Evolutionary conservation across 2,888 invertebrate genomes (phyloP).

Genomic region (Archips xylosteana): DNA sequence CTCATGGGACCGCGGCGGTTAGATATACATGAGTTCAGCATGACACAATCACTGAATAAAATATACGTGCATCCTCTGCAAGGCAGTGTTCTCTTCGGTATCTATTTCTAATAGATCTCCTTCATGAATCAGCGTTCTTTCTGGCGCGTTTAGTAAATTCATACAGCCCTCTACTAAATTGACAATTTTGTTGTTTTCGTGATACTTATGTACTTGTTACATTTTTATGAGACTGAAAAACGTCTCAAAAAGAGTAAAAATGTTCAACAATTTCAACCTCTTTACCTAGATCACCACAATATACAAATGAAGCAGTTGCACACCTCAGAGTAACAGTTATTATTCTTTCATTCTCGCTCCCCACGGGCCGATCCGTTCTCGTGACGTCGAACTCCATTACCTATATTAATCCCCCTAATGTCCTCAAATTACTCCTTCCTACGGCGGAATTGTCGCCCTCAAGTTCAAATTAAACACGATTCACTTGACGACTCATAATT

Average conservation of each 20-base stretch:
- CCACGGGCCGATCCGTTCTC: slow-evolving; percentile 51
- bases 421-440: slow-evolving; percentile 49
- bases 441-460: slow-evolving; percentile 30
- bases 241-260: too few relatives aligned
- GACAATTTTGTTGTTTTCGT: too few relatives aligned
- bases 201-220: too few relatives aligned
- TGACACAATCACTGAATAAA: slow-evolving; percentile 97
- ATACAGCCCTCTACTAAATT: slow-evolving; percentile 91
- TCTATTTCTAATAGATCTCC: slow-evolving; percentile 97
- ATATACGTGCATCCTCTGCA: slow-evolving; percentile 96
- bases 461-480: slow-evolving; percentile 31
- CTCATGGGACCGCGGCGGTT: slow-evolving; percentile 91
- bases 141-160: slow-evolving; percentile 91
- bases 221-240: too few relatives aligned
- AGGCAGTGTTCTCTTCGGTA: slow-evolving; percentile 92
- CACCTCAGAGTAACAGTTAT: slow-evolving; percentile 6
- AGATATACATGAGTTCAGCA: slow-evolving; percentile 93
- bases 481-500: slow-evolving; percentile 35
- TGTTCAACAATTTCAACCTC: too few relatives aligned
- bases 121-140: slow-evolving; percentile 93
- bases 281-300: background rate
- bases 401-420: slow-evolving; percentile 58
- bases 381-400: slow-evolving; percentile 53
- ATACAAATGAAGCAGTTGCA: background rate
- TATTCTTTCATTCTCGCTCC: slow-evolving; percentile 49